Conservation (phyloP, 2,888 invertebrate species). For the Thecocarcelia acutangulata region DNA sequence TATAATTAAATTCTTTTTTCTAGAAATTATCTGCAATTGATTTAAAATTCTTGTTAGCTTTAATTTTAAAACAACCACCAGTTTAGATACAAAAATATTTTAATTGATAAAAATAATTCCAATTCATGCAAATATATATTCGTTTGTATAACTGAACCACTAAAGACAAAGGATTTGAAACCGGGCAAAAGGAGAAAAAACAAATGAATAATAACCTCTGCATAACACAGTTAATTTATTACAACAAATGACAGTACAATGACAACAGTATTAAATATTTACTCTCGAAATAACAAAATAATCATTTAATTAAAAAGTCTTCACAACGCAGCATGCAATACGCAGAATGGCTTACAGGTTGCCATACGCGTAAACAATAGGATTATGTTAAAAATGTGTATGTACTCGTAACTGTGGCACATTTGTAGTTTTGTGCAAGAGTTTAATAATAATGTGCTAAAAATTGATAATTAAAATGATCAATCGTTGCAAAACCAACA, state of each 20-base stretch:
- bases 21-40: not conserved
- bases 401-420: too few species aligned
- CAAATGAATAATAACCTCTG: slow-evolving; percentile 27
- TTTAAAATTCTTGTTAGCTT: not conserved
- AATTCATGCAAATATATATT: not conserved
- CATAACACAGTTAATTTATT: slow-evolving; percentile 30
- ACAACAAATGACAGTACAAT: slow-evolving; percentile 7
- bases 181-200: not conserved
- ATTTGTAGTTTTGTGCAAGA: not conserved
- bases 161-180: slow-evolving; percentile 8
- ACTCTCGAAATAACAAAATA: not conserved
- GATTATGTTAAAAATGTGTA: too few species aligned
- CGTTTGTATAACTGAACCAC: slow-evolving; percentile 15
- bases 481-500: slow-evolving; percentile 32
- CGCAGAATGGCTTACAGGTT: not conserved
- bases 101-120: slow-evolving; percentile 16
- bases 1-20: not conserved
- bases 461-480: slow-evolving; percentile 48
- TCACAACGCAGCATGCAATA: not conserved
- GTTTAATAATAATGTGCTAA: slow-evolving; percentile 32
- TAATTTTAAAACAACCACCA: not conserved
- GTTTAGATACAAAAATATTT: slow-evolving; percentile 23
- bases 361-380: too few species aligned
- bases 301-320: not conserved
- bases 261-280: not conserved